phyloP scores from a whole-genome alignment of 2,888 invertebrate species.

The Epistrophella euchroma region DNA sequence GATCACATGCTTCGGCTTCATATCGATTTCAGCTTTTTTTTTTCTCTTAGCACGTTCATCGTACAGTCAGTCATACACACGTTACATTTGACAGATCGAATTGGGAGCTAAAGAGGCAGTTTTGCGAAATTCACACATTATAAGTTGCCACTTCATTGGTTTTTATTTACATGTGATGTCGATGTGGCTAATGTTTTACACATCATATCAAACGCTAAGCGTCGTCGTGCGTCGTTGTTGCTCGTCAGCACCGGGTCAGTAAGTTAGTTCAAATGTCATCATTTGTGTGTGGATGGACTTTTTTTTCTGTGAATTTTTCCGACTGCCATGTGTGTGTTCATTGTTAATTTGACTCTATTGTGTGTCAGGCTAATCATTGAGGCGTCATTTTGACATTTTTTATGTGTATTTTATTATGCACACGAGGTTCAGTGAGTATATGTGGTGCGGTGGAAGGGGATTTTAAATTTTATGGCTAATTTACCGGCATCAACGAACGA shows the following conservation, averaged over 20 bases:
- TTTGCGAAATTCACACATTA: constrained; percentile 15
- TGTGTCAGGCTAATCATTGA: constrained; percentile 55
- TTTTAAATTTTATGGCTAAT: constrained; percentile 60
- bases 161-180: constrained; percentile 20
- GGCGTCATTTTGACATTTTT: constrained; percentile 65
- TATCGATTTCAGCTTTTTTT: constrained; percentile 5
- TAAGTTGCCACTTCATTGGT: constrained; percentile 21
- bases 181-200: constrained; percentile 9
- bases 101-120: not conserved
- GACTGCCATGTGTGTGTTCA: constrained; percentile 30
- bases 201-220: not conserved
- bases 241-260: constrained; percentile 11
- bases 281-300: constrained; percentile 8
- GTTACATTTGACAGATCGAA: constrained; percentile 14
- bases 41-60: constrained; percentile 4
- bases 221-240: constrained; percentile 5
- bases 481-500: constrained; percentile 58
- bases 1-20: constrained; percentile 62
- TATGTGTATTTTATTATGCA: constrained; percentile 32
- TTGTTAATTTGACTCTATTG: constrained; percentile 57
- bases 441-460: not conserved
- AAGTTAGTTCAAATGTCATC: constrained; percentile 35
- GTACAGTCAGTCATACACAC: not conserved
- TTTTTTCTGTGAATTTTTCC: constrained; percentile 7
- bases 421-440: constrained; percentile 4